Evolutionary conservation across 2,888 invertebrate genomes (phyloP).

Genomic region (Eilema caniola): DNA sequence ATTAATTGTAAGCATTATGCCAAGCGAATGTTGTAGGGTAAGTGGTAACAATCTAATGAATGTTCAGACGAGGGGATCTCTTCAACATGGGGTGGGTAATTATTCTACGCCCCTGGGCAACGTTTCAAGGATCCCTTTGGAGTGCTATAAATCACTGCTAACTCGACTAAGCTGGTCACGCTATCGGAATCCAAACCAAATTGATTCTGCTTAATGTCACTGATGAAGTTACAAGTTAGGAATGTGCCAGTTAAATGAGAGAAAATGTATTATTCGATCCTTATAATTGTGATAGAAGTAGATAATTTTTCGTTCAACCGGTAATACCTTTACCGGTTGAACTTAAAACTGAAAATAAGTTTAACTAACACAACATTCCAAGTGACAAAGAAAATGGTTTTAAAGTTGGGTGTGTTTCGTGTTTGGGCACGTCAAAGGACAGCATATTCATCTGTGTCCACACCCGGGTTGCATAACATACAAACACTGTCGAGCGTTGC

Average conservation of each 20-base stretch:
- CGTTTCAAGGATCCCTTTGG: constrained; percentile 58
- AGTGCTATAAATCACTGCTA: constrained; percentile 75
- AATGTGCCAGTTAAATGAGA: constrained; percentile 11
- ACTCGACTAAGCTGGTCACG: constrained; percentile 63
- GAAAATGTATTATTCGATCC: not conserved
- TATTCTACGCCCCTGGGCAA: constrained; percentile 70
- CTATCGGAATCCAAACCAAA: constrained; percentile 54
- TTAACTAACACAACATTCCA: constrained; percentile 21
- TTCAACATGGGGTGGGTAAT: constrained; percentile 64
- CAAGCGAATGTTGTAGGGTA: constrained; percentile 53
- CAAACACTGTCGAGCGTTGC: constrained; percentile 63
- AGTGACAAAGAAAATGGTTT: constrained; percentile 12
- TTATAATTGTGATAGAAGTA: not conserved
- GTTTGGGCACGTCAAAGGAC: constrained; percentile 55
- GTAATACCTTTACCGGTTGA: too few species aligned
- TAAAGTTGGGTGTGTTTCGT: constrained; percentile 29
- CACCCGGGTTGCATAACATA: constrained; percentile 68
- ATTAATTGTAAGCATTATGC: constrained; percentile 30
- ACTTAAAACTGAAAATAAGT: constrained; percentile 18
- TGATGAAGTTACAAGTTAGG: constrained; percentile 35
- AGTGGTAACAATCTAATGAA: constrained; percentile 68
- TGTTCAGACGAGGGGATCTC: constrained; percentile 59
- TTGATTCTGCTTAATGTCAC: constrained; percentile 41
- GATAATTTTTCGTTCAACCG: not conserved
- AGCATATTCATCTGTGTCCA: constrained; percentile 69